phyloP scores from a whole-genome alignment of 2,797 vertebrate species.

The Pitangus sulphuratus region DNA sequence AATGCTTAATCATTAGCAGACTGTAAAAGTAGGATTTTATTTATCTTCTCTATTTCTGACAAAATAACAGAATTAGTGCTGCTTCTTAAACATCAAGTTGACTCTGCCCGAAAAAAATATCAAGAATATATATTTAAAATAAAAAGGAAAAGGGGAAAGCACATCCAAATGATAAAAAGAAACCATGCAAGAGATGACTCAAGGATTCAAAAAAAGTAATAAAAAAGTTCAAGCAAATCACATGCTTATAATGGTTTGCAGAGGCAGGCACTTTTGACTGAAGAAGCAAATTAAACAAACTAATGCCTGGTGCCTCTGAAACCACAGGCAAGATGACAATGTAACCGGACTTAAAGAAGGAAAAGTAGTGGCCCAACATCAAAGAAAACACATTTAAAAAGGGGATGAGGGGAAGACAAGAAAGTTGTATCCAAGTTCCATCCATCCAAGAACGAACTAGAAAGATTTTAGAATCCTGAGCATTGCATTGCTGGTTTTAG shows the following conservation, averaged over 20 bases:
- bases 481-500: not conserved
- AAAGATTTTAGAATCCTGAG: not conserved
- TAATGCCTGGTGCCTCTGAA: conserved; percentile 28
- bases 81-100: not conserved
- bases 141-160: not conserved
- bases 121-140: not conserved
- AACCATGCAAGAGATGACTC: not conserved
- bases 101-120: not conserved
- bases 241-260: not conserved
- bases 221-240: not conserved
- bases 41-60: not conserved
- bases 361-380: not conserved
- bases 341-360: not conserved
- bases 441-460: not conserved
- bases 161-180: not conserved
- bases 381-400: not conserved
- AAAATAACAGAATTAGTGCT: not conserved
- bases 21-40: not conserved
- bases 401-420: not conserved
- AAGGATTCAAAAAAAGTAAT: not conserved
- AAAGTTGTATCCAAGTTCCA: not conserved
- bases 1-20: not conserved
- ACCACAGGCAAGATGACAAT: conserved; percentile 30
- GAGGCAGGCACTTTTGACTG: not conserved
- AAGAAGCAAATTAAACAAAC: conserved; percentile 5